These are phyloP conservation scores for Vidua macroura DNA, from an alignment of 2,113 vertebrate species.

Conservation along the genomic window DNA sequence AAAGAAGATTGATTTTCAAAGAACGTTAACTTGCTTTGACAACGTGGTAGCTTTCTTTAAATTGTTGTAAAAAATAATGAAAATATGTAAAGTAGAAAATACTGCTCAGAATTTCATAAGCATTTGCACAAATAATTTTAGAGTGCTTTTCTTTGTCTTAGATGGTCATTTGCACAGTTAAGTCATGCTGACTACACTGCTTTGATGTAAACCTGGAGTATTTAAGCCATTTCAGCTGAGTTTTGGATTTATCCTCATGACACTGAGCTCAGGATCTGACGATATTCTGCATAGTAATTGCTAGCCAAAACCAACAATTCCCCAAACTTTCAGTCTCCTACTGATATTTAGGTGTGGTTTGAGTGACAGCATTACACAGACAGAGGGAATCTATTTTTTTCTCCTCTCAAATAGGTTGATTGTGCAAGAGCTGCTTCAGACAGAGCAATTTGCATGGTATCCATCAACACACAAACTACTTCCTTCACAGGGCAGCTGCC, in stretches of 20 bases:
- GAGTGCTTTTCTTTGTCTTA: neutral
- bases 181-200: neutral
- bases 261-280: neutral
- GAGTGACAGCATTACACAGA: slow-evolving; percentile 21
- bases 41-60: slow-evolving; percentile 55
- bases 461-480: slow-evolving; percentile 44
- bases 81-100: slow-evolving; percentile 28
- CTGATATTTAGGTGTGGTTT: slow-evolving; percentile 46
- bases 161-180: neutral
- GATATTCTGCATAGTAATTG: neutral
- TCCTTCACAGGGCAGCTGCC: slow-evolving; percentile 14
- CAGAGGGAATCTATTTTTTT: slow-evolving; percentile 7
- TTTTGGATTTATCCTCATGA: neutral
- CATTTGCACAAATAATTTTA: slow-evolving; percentile 27
- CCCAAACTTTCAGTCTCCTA: slow-evolving; percentile 37
- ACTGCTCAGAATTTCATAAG: neutral
- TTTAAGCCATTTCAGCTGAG: neutral
- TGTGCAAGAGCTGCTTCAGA: slow-evolving; percentile 48
- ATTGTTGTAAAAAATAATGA: slow-evolving; percentile 41
- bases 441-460: slow-evolving; percentile 48
- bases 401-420: neutral
- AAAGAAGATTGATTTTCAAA: slow-evolving; percentile 69
- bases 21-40: slow-evolving; percentile 71
- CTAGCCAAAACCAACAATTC: slow-evolving; percentile 35
- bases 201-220: neutral